Evolutionary conservation across 2,888 invertebrate species (phyloP), one percentile per base, ranked within the genome.

Genomic region (Chymomyza fuscimana): DNA sequence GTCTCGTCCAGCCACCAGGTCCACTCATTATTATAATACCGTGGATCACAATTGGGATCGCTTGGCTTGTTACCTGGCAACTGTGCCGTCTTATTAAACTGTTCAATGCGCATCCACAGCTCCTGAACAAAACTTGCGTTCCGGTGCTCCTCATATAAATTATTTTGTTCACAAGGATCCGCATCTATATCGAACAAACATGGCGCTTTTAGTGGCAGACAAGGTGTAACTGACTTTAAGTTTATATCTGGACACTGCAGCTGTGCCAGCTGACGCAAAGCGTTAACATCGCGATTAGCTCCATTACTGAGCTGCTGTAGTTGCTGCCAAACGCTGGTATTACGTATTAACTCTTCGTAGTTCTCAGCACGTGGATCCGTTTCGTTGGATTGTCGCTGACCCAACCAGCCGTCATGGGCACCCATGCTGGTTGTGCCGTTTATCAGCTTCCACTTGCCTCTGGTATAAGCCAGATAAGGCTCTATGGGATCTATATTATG

Each of bases 401-500:
- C 78, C 1, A 89, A 56, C 89, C 89, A 89, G 1, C 66, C 69
- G 64, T 89, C 89, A 40, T 86, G 89, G 1, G 7, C 12, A 0
- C 90, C 90, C 12, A 74, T 25, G 1, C 56, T 50, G 2, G 89
- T 90, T n/a, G 89, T 88, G 40, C 92, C 92, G 72, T 89, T 90
- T 0, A 92, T 71, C 58, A 87, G 84, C 75, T 92, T 92, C 86
- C 85, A 91, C 69, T 84, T 82, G 7, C 88, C 89, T 3, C 79
- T 86, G 5, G 78, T 80, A 52, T 89, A 89, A 0, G 90, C 82
- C 9, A 86, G 73, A 16, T 89, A 90, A 0, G 70, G 91, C 91
- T 19, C 94, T 10, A 32, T 22, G 32, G 60, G 40, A 83, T 96
- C 96, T 68, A 96, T 95, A 89, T 96, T 96, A 77, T 96, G 93